Percentiles rank a stretch among this genome's conserved stretches.
phyloP scores from a whole-genome alignment of 2,888 invertebrate genomes.

The Tachina lurida region DNA sequence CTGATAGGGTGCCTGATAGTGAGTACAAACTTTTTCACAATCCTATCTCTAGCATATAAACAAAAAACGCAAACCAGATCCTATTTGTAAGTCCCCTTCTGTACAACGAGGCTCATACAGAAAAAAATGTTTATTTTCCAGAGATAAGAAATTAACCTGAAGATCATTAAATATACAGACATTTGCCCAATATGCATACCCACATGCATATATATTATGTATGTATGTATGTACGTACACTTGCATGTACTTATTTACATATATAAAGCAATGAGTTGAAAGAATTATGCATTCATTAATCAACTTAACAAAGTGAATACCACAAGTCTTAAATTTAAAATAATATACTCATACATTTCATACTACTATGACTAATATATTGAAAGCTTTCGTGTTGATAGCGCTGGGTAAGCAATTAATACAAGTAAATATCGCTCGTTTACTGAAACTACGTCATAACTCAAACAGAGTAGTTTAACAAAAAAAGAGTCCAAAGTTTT shows the following conservation, averaged over 20 bases:
- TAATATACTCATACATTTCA: background rate
- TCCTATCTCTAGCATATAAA: background rate
- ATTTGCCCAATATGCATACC: no score
- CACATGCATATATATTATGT: no score
- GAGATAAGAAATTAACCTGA: conserved; percentile 55
- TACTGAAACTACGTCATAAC: no score
- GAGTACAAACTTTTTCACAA: background rate
- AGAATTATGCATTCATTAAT: conserved; percentile 17
- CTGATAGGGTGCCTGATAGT: background rate
- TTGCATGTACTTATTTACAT: no score
- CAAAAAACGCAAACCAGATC: background rate
- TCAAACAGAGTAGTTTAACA: no score
- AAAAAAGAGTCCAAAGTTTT: no score
- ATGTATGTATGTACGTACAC: no score
- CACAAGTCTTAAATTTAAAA: conserved; percentile 6
- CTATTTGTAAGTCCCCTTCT: conserved; percentile 49
- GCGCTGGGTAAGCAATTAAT: conserved; percentile 35
- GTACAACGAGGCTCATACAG: background rate
- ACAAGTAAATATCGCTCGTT: background rate
- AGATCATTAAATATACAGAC: conserved; percentile 42
- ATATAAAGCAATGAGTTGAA: conserved; percentile 26
- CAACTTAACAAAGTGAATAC: conserved; percentile 13
- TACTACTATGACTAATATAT: conserved; percentile 38
- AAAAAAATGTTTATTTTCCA: background rate
- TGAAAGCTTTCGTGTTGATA: conserved; percentile 44